Evolutionary conservation across 2,888 invertebrate species (phyloP).

Genomic region (Euplexia lucipara): DNA sequence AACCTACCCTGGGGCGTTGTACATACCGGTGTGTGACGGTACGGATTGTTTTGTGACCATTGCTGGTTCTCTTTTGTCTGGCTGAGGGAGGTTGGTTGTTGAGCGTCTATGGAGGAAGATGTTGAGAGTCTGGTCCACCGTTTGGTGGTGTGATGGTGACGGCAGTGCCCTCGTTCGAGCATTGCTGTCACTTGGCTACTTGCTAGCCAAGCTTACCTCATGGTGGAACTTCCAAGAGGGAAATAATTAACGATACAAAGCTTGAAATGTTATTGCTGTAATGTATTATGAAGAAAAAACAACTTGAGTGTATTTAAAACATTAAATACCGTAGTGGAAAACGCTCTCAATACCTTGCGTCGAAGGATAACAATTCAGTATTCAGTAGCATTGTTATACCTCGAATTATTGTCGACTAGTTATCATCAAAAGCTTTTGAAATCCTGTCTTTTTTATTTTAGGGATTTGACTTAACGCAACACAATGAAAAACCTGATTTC

Average conservation of each 20-base stretch:
- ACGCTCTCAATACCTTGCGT: neutral
- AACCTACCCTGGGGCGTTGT: conserved; percentile 82
- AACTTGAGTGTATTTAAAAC: conserved; percentile 14
- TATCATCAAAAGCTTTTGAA: conserved; percentile 17
- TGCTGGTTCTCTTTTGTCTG: conserved; percentile 58
- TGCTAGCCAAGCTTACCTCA: conserved; percentile 73
- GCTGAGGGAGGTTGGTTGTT: neutral
- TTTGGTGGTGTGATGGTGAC: conserved; percentile 61
- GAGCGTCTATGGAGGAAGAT: conserved; percentile 30
- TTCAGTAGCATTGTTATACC: neutral
- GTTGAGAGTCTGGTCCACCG: conserved; percentile 20
- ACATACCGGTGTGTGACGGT: conserved; percentile 57
- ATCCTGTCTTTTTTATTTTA: conserved; percentile 4
- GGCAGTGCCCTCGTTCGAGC: conserved; percentile 80
- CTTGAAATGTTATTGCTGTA: conserved; percentile 54
- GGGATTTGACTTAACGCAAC: conserved; percentile 14
- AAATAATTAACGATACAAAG: conserved; percentile 65
- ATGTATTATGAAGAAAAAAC: conserved; percentile 10
- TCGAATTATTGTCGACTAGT: neutral
- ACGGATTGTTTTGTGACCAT: conserved; percentile 63
- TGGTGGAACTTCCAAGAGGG: conserved; percentile 65
- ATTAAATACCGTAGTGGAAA: neutral
- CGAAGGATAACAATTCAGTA: neutral
- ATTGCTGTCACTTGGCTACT: conserved; percentile 80
- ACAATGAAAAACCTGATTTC: conserved; percentile 37